These are phyloP conservation scores for Cyprinus carpio DNA, from an alignment of 2,113 vertebrate species.

Conservation along the genomic window DNA sequence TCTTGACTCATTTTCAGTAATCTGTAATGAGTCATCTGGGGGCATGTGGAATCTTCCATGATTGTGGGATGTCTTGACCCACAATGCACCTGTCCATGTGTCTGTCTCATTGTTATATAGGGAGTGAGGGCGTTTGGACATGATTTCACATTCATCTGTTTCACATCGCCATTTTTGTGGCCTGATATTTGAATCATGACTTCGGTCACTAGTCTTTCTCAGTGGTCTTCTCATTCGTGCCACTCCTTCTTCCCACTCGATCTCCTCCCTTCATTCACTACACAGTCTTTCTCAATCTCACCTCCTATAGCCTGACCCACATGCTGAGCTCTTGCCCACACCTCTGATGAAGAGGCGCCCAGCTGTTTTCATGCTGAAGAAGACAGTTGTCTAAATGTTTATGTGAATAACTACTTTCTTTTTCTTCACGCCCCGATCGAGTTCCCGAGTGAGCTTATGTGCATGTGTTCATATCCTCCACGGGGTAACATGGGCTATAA, in stretches of 20 bases:
- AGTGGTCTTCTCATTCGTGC: conserved; percentile 57
- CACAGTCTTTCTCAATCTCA: conserved; percentile 15
- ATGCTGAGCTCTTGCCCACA: conserved; percentile 65
- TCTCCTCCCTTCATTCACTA: conserved; percentile 58
- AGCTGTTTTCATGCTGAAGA: conserved; percentile 80
- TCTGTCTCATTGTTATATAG: conserved; percentile 56
- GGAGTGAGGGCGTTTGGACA: conserved; percentile 56
- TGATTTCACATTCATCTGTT: conserved; percentile 70
- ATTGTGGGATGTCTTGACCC: conserved; percentile 26
- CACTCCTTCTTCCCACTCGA: conserved; percentile 52
- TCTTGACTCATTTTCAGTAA: not conserved
- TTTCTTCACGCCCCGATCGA: conserved; percentile 71
- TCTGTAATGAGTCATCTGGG: not conserved
- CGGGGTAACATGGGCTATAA: conserved; percentile 57
- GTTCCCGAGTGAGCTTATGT: conserved; percentile 69
- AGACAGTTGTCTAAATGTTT: conserved; percentile 83
- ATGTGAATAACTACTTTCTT: conserved; percentile 73
- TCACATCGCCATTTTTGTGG: conserved; percentile 70
- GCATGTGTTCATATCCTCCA: conserved; percentile 68
- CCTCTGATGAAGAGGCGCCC: conserved; percentile 68
- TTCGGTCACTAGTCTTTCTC: conserved; percentile 66
- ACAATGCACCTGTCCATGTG: conserved; percentile 64
- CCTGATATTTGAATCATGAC: conserved; percentile 69
- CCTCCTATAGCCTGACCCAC: conserved; percentile 63
- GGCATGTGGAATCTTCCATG: not conserved